Evolutionary conservation across 2,888 invertebrate genomes (phyloP).

Genomic region (Tillus elongatus): DNA sequence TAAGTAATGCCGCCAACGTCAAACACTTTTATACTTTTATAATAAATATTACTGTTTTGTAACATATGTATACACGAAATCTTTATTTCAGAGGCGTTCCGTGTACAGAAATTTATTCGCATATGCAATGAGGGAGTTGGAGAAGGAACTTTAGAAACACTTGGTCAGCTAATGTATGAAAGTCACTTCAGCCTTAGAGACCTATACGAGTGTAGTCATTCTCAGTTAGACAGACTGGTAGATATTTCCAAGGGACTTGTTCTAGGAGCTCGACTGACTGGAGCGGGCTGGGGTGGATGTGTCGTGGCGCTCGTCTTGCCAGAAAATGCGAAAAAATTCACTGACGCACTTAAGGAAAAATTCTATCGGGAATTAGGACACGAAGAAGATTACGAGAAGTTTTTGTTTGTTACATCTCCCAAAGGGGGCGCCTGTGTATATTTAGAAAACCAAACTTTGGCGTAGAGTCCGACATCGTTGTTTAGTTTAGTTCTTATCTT

Average conservation of each 20-base stretch:
- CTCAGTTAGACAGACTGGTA: conserved; percentile 74
- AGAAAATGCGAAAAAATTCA: conserved; percentile 57
- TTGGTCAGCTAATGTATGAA: conserved; percentile 78
- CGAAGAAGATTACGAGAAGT: conserved; percentile 44
- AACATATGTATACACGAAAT: no score
- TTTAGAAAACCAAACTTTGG: no score
- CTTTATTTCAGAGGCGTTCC: conserved; percentile 75
- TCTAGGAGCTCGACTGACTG: conserved; percentile 85
- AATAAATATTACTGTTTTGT: no score
- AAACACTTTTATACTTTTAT: no score
- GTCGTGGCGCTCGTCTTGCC: conserved; percentile 73
- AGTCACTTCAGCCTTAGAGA: conserved; percentile 81
- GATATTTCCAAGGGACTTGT: conserved; percentile 53
- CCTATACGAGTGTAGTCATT: conserved; percentile 90
- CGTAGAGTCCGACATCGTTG: no score
- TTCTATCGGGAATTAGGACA: conserved; percentile 55
- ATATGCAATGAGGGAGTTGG: conserved; percentile 47
- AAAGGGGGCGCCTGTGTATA: conserved; percentile 55
- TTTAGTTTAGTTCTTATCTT: no score
- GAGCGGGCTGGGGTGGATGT: conserved; percentile 98
- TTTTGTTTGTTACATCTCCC: conserved; percentile 57
- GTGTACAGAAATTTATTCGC: conserved; percentile 70
- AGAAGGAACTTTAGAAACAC: conserved; percentile 42
- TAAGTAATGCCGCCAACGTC: no score
- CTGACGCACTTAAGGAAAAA: conserved; percentile 56